Conservation (phyloP, 1,140 invertebrate genomes). For the Achroia grisella region DNA sequence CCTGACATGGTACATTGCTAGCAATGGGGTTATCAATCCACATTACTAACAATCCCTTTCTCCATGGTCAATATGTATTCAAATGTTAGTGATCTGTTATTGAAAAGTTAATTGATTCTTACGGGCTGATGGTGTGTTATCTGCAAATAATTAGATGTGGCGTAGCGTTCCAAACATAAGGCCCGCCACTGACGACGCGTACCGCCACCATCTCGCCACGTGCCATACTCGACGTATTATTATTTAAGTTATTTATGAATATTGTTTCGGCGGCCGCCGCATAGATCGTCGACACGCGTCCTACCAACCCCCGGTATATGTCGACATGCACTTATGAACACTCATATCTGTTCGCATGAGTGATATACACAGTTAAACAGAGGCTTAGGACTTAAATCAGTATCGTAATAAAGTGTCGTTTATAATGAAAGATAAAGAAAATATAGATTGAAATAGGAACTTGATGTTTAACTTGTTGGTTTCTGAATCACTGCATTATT, state of each 20-base stretch:
- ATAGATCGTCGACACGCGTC: constrained; percentile 41
- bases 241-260: constrained; percentile 61
- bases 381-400: too few species aligned
- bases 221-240: constrained; percentile 15
- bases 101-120: background rate
- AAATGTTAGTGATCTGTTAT: background rate
- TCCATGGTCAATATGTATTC: too few species aligned
- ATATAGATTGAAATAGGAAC: too few species aligned
- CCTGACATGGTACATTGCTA: too few species aligned
- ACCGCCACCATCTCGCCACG: constrained; percentile 15
- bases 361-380: too few species aligned
- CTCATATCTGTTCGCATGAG: constrained; percentile 7
- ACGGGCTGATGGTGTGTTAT: constrained; percentile 12
- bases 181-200: constrained; percentile 19
- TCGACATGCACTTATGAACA: constrained; percentile 48
- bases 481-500: too few species aligned
- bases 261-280: constrained; percentile 39
- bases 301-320: constrained; percentile 21
- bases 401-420: too few species aligned
- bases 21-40: too few species aligned
- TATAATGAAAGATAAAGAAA: too few species aligned
- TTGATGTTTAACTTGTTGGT: too few species aligned
- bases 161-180: constrained; percentile 24
- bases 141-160: constrained; percentile 53
- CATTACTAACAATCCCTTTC: too few species aligned